A percentile compares a stretch with the other conserved stretches of the same genome.
These are phyloP conservation scores for Odocoileus hemionus DNA, from an alignment of 2,113 vertebrate genomes.

Conservation along the genomic window DNA sequence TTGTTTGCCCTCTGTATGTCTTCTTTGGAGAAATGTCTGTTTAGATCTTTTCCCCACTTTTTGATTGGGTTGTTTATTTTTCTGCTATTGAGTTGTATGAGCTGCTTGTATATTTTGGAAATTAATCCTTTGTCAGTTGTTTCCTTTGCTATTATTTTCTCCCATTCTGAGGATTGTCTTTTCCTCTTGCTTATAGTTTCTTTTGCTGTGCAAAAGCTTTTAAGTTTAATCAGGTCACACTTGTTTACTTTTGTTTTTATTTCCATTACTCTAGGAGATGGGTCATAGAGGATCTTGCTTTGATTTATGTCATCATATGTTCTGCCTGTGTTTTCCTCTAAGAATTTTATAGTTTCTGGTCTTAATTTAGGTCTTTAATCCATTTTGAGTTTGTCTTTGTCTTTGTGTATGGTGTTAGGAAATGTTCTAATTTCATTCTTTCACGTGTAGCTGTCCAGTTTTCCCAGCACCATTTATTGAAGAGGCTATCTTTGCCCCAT, in stretches of 20 bases:
- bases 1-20: background rate
- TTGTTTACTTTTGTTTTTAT: background rate
- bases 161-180: background rate
- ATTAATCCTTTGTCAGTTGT: background rate
- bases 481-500: background rate
- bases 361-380: background rate
- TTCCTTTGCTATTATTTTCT: background rate
- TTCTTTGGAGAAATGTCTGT: background rate
- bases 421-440: background rate
- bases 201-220: background rate
- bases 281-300: background rate
- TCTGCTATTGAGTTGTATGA: background rate
- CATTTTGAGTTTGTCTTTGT: background rate
- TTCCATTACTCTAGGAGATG: background rate
- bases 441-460: background rate
- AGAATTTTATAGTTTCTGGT: background rate
- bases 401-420: background rate
- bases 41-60: background rate
- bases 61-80: background rate
- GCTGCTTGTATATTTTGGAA: background rate
- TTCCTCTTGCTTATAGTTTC: background rate
- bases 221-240: background rate
- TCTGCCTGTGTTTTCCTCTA: background rate
- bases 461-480: background rate
- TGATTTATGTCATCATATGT: background rate